These are phyloP conservation scores for Zapus hudsonius DNA, from an alignment of 2,113 vertebrate species.

Conservation along the genomic window DNA sequence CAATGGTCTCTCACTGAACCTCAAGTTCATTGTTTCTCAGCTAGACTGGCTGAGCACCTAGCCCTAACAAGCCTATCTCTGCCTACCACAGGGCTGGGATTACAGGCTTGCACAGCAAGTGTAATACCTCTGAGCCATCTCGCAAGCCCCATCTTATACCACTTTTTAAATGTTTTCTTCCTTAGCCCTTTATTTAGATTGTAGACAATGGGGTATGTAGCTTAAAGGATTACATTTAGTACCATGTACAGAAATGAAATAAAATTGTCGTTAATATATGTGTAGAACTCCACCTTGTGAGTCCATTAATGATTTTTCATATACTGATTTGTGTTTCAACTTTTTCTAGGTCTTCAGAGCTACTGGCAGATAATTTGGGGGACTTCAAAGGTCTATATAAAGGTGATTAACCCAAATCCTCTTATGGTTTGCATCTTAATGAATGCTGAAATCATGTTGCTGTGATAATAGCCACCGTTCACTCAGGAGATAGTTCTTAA, in stretches of 20 bases:
- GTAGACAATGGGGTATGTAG: neutral
- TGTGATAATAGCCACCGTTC: constrained; percentile 10
- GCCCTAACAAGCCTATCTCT: no score
- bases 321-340: constrained; percentile 72
- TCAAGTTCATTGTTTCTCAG: no score
- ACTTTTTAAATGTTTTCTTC: constrained; percentile 42
- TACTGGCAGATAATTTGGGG: constrained; percentile 74
- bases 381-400: constrained; percentile 78
- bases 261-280: neutral
- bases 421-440: constrained; percentile 49
- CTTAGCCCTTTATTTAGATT: constrained; percentile 29
- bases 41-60: no score
- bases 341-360: constrained; percentile 76
- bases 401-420: constrained; percentile 71
- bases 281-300: constrained; percentile 15
- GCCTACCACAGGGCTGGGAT: no score
- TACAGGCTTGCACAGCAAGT: no score
- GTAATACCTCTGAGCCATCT: no score
- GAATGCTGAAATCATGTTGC: constrained; percentile 38
- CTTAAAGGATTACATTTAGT: constrained; percentile 14
- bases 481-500: constrained; percentile 27
- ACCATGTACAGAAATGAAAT: constrained; percentile 42
- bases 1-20: no score
- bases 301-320: neutral
- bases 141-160: neutral